phyloP scores from a whole-genome alignment of 2,797 vertebrate genomes.

The Anniella stebbinsi region DNA sequence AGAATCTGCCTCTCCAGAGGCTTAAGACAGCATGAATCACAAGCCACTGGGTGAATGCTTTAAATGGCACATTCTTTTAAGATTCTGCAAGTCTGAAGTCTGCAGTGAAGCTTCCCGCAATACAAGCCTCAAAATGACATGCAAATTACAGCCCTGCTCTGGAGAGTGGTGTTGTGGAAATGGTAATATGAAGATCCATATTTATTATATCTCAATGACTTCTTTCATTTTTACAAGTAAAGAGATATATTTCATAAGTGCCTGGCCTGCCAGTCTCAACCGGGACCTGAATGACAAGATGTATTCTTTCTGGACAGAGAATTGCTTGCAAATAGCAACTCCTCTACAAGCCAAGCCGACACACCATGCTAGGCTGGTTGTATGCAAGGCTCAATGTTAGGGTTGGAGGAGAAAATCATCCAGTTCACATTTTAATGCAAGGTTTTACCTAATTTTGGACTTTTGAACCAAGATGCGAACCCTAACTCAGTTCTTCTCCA shows the following conservation, averaged over 20 bases:
- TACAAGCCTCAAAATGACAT: constrained; percentile 14
- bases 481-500: too few species aligned
- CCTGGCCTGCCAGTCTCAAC: neutral
- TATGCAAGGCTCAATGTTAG: neutral
- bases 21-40: neutral
- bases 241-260: constrained; percentile 32
- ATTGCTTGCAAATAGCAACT: neutral
- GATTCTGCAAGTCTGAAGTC: constrained; percentile 10
- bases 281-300: constrained; percentile 20
- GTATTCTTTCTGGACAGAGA: constrained; percentile 8
- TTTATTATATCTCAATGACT: constrained; percentile 31
- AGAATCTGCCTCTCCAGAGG: neutral
- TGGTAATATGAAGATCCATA: constrained; percentile 29
- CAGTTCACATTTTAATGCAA: too few species aligned
- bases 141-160: constrained; percentile 31
- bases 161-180: constrained; percentile 34
- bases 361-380: neutral
- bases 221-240: constrained; percentile 36
- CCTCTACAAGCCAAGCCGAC: neutral
- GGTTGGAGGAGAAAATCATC: too few species aligned
- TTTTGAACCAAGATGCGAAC: too few species aligned
- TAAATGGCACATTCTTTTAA: constrained; percentile 3
- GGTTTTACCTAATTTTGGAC: too few species aligned
- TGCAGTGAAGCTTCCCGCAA: neutral
- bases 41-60: neutral